Base-by-base conservation (phyloP, 2,888 invertebrate genomes). In the Hirtodrosophila confusa region DNA sequence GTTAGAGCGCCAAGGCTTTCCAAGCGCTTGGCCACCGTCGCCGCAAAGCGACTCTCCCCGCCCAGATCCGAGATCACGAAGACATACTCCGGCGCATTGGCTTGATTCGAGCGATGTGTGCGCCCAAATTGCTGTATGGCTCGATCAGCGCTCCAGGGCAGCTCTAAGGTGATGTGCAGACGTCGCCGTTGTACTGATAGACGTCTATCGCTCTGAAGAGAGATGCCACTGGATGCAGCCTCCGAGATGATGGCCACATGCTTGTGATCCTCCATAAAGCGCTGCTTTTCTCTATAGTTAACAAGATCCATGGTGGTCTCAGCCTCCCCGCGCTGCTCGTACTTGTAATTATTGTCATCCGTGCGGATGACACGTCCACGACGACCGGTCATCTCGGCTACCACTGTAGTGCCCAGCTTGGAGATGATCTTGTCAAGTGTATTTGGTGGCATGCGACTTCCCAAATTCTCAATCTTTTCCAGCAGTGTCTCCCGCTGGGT, bases 311-410 rank as follows among this genome's bases (percentile, higher is more conserved):
- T 93, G 0, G 99, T 97, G 29, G 97, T 97, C 91, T 99, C 99
- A 1, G 94, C 94, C 90, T 99, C 99, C 2, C 97, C 97, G 9
- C 99, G 94, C 50, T 97, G 96, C 92, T 99, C 98, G 91, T 99
- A 99, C 77, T 95, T 95, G 82, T 98, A 97, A 78, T 94, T 94
- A 0, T 98, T 98, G 85, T 97, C 96, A 75, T 97, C 97, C 0
- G 96, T 96, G 87, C 97, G 97, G 4, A 98, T 97, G 37, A 99
- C 97, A 51, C 94, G 93, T 0, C 98, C 98, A 88, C 98, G 98
- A 48, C 99, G 94, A 0, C 99, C 99, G 0, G 99, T 99, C 99
- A 99, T 99, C 95, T 99, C 99, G 0, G 99, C 99, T 0, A 99
- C 99, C 92, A 97, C 96, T 79, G 98, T 97, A 0, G 99, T 97